Percentiles rank a stretch among this genome's conserved stretches.
Evolutionary conservation across 2,797 vertebrate species (phyloP).

Genomic region (Notamacropus eugenii): DNA sequence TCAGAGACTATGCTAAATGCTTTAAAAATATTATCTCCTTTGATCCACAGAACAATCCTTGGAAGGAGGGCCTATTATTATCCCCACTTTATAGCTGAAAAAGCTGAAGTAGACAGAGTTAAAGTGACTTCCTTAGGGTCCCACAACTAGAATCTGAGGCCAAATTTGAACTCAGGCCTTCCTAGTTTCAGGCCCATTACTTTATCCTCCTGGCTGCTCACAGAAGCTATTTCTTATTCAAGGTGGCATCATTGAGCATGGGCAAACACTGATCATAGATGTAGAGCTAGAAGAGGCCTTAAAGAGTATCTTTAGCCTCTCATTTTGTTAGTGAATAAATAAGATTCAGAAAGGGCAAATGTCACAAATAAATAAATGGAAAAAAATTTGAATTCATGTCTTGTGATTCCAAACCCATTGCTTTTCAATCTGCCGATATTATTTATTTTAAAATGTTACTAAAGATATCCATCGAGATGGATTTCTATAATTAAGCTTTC

Average conservation of each 20-base stretch:
- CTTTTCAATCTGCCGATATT: background rate
- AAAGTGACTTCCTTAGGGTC: background rate
- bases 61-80: no score
- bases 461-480: constrained; percentile 57
- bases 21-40: background rate
- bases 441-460: constrained; percentile 45
- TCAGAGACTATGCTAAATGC: background rate
- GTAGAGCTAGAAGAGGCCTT: no score
- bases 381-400: background rate
- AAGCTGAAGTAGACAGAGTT: background rate
- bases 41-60: background rate
- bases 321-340: no score
- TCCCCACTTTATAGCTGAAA: no score
- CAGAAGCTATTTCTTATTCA: background rate
- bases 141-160: background rate
- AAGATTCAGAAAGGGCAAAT: no score
- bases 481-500: constrained; percentile 59
- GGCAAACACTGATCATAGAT: background rate
- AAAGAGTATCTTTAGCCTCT: no score
- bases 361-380: background rate
- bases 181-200: no score
- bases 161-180: no score
- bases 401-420: background rate
- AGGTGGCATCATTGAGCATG: background rate
- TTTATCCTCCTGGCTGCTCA: background rate